A percentile compares a stretch with the other conserved stretches of the same genome.
Conservation (phyloP, 37 sponge, comb jelly and placozoan species). For the Corticium candelabrum region DNA sequence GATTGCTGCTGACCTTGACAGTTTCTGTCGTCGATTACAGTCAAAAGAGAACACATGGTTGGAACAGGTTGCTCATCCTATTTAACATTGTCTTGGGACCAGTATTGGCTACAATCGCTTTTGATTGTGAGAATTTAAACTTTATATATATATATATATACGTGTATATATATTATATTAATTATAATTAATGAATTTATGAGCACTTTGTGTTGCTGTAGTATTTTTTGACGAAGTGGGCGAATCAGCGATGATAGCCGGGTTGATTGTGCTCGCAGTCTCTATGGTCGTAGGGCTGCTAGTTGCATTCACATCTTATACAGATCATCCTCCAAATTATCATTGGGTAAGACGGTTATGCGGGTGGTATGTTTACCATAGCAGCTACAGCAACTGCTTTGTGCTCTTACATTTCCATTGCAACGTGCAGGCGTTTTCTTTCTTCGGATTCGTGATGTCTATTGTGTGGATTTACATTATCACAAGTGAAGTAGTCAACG, state of each 20-base stretch:
- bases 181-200: background rate
- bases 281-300: background rate
- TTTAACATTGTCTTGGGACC: background rate
- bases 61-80: background rate
- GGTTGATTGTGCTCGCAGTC: background rate
- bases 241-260: background rate
- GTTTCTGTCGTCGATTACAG: background rate
- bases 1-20: background rate
- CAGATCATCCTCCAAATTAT: background rate
- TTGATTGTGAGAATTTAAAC: background rate
- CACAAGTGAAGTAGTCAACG: conserved; percentile 3
- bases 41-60: background rate
- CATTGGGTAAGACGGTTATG: conserved; percentile 2
- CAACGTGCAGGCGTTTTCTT: background rate
- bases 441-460: conserved; percentile 7
- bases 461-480: conserved; percentile 8
- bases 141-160: no score
- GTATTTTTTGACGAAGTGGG: background rate
- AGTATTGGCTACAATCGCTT: background rate
- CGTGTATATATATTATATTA: no score
- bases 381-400: no score
- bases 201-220: background rate
- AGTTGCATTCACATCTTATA: background rate
- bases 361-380: no score
- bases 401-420: no score